phyloP scores from a whole-genome alignment of 1,140 invertebrate genomes.

The Brevipalpus yothersi region DNA sequence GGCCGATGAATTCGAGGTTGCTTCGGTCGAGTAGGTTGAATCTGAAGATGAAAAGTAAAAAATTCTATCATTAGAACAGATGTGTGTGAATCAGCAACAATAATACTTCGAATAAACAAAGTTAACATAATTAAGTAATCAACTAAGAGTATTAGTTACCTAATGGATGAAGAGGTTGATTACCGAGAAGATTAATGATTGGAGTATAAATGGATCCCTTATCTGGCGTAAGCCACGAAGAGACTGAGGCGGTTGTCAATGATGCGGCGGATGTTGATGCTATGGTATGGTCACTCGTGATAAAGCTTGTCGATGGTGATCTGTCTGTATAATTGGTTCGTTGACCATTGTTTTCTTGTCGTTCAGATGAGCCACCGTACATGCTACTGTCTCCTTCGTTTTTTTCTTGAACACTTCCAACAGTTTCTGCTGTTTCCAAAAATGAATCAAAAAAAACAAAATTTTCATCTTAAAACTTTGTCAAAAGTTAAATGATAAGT shows the following conservation, averaged over 20 bases:
- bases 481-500: neutral
- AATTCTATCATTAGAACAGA: neutral
- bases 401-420: slow-evolving; percentile 9
- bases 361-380: slow-evolving; percentile 12
- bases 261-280: slow-evolving; percentile 12
- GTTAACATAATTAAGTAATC: neutral
- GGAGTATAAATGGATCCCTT: slow-evolving; percentile 9
- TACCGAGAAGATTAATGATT: slow-evolving; percentile 7
- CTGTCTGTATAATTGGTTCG: slow-evolving; percentile 22
- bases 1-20: too few species aligned
- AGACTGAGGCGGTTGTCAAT: neutral
- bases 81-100: neutral
- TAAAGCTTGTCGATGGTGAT: slow-evolving; percentile 15
- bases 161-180: slow-evolving; percentile 8
- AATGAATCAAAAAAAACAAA: neutral
- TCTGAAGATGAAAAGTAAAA: neutral
- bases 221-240: slow-evolving; percentile 3
- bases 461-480: neutral
- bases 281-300: neutral
- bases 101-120: neutral
- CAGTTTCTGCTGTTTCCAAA: slow-evolving; percentile 11
- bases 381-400: slow-evolving; percentile 10
- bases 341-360: slow-evolving; percentile 14
- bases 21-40: neutral
- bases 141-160: neutral